These are phyloP conservation scores for Cranoglanis bouderius DNA, from an alignment of 2,113 vertebrate species.

Conservation along the genomic window DNA sequence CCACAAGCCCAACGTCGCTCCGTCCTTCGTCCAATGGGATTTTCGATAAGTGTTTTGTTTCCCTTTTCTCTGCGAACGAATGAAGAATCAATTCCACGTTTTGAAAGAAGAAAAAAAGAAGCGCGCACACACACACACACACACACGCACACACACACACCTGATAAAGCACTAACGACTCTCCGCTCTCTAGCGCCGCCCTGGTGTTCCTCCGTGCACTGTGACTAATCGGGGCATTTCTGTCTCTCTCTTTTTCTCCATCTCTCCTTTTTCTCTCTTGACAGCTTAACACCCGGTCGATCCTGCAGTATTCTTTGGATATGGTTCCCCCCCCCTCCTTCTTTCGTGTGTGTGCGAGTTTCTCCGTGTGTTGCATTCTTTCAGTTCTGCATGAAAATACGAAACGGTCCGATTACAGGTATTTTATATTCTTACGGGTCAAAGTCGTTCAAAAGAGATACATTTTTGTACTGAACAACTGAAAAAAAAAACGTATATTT, in stretches of 20 bases:
- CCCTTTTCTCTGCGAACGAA: slow-evolving; percentile 40
- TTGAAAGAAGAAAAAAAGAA: slow-evolving; percentile 14
- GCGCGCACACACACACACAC: slow-evolving; percentile 4
- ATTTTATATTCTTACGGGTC: slow-evolving; percentile 56
- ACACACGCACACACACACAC: slow-evolving; percentile 14
- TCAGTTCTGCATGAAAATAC: slow-evolving; percentile 53
- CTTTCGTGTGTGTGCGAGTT: neutral
- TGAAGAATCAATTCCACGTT: slow-evolving; percentile 33
- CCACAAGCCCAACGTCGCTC: slow-evolving; percentile 1
- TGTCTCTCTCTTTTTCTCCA: slow-evolving; percentile 19
- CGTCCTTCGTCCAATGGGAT: slow-evolving; percentile 25
- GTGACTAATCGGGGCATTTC: slow-evolving; percentile 58
- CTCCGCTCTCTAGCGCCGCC: slow-evolving; percentile 47
- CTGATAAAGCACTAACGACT: slow-evolving; percentile 50
- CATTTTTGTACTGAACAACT: slow-evolving; percentile 20
- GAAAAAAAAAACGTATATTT: slow-evolving; percentile 13
- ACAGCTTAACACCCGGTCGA: slow-evolving; percentile 26
- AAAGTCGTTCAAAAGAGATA: slow-evolving; percentile 35
- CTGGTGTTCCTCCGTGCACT: slow-evolving; percentile 60
- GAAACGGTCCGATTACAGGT: slow-evolving; percentile 38
- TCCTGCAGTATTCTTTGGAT: slow-evolving; percentile 4
- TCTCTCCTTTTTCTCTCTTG: neutral
- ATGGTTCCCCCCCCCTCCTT: neutral
- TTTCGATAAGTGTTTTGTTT: slow-evolving; percentile 31
- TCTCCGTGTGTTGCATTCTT: slow-evolving; percentile 48